phyloP scores from a whole-genome alignment of 2,113 vertebrate genomes.

The Lucifuga dentata region DNA sequence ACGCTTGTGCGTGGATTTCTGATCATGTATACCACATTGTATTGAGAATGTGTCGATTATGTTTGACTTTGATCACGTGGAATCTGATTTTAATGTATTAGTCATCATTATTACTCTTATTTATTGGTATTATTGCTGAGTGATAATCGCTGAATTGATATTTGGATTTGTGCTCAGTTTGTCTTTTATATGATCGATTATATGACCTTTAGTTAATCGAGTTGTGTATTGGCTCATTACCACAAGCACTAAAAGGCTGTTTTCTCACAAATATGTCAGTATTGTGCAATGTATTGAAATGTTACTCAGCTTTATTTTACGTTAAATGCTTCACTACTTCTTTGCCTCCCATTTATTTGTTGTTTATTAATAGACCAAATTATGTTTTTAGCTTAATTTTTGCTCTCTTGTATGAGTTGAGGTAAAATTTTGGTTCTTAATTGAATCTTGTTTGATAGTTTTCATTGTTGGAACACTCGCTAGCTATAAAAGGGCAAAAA shows the following conservation, averaged over 20 bases:
- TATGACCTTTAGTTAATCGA: constrained; percentile 40
- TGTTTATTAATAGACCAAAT: constrained; percentile 6
- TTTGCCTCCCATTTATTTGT: neutral
- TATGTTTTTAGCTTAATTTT: neutral
- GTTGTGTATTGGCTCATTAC: constrained; percentile 43
- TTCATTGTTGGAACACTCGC: neutral
- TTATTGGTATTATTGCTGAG: constrained; percentile 74
- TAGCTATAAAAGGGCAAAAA: constrained; percentile 38
- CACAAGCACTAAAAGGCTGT: constrained; percentile 54
- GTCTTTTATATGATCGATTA: constrained; percentile 45
- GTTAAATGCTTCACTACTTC: neutral
- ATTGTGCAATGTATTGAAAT: constrained; percentile 78
- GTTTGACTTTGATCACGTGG: constrained; percentile 41
- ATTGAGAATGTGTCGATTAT: constrained; percentile 32
- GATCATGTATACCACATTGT: constrained; percentile 18
- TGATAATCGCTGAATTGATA: constrained; percentile 38
- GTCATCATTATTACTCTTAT: constrained; percentile 62
- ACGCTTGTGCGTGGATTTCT: constrained; percentile 33
- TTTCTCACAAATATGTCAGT: constrained; percentile 67
- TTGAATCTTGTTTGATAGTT: constrained; percentile 1
- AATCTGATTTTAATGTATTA: constrained; percentile 61
- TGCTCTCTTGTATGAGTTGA: constrained; percentile 19
- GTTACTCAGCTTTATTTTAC: constrained; percentile 73
- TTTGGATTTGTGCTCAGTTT: constrained; percentile 31
- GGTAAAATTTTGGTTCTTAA: constrained; percentile 2